Evolutionary conservation across 2,113 vertebrate genomes (phyloP), one percentile per base, ranked within the genome.

Genomic region (Dicrurus megarhynchus): DNA sequence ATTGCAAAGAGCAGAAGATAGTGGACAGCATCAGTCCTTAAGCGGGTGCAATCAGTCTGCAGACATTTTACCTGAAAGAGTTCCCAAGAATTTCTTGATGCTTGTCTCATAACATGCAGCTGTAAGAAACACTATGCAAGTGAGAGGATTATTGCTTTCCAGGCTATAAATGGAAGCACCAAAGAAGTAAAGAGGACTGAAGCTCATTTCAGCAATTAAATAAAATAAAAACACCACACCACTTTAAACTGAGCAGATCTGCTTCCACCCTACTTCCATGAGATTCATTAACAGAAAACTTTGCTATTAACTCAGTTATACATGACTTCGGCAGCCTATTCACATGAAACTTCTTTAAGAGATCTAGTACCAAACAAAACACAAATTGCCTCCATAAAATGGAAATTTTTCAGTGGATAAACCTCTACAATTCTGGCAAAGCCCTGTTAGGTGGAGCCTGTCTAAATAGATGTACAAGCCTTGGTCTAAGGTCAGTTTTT

Each of bases 401-500:
- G 9, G 4, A 42, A 27, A 2, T 6, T 70, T 81, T 78, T 87
- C 22, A 74, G 17, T 28, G 60, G 50, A 14, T 60, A 70, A 70
- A 49, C 3, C 30, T n/a, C 8, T 2, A 79, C 16, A 87, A 27
- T n/a, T 71, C 56, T n/a, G 42, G 13, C n/a, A 79, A 70, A 39
- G 9, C 16, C 6, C 20, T 50, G 5, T 55, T 59, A 39, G 33
- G 33, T 52, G 18, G 30, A 88, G 28, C 33, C 93, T 16, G 56
- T 68, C 30, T 37, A 73, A 86, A 52, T 0, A 80, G 9, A 47
- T 41, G 28, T 35, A 39, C 0, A 0, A 3, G 5, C 6, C 24
- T 70, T 53, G 20, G 22, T 53, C 64, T 75, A 39, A 28, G 21
- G 60, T 11, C 26, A 78, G 28, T 22, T 90, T 78, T 90, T 46